phyloP scores from a whole-genome alignment of 2,797 vertebrate species.

The Ceyx erithaca region DNA sequence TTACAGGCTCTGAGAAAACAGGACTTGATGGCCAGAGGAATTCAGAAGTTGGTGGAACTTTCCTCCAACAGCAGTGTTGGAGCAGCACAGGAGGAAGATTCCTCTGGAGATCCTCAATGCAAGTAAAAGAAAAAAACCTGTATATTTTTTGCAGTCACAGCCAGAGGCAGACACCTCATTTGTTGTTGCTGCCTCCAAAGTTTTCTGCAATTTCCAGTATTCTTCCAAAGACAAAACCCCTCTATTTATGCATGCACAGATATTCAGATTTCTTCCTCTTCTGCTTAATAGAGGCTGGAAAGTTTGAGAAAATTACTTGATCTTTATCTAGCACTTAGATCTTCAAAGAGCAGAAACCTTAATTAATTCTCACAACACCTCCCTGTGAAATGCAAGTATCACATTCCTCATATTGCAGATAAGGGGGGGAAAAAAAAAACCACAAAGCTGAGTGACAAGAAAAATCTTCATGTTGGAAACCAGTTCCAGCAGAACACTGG shows the following conservation, averaged over 20 bases:
- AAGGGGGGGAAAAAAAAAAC: not conserved
- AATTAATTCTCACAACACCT: slow-evolving; percentile 38
- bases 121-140: not conserved
- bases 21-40: not conserved
- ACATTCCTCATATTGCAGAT: not conserved
- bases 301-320: not conserved
- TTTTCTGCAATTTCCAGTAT: not conserved
- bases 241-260: fast-evolving
- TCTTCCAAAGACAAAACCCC: not conserved
- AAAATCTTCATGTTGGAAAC: not conserved
- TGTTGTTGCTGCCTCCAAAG: not conserved
- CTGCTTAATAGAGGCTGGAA: not conserved
- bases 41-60: not conserved
- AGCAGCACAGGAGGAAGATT: not conserved
- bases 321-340: not conserved
- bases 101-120: not conserved
- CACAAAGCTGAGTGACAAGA: not conserved
- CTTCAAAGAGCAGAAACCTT: slow-evolving; percentile 23
- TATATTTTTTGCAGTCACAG: not conserved
- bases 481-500: not conserved
- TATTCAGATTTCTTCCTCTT: not conserved
- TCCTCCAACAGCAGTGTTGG: not conserved
- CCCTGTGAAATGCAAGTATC: not conserved
- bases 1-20: not conserved
- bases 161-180: slow-evolving; percentile 30